Base-by-base conservation (phyloP, 2,888 invertebrate species). In the Lepidochrysops patricia region DNA sequence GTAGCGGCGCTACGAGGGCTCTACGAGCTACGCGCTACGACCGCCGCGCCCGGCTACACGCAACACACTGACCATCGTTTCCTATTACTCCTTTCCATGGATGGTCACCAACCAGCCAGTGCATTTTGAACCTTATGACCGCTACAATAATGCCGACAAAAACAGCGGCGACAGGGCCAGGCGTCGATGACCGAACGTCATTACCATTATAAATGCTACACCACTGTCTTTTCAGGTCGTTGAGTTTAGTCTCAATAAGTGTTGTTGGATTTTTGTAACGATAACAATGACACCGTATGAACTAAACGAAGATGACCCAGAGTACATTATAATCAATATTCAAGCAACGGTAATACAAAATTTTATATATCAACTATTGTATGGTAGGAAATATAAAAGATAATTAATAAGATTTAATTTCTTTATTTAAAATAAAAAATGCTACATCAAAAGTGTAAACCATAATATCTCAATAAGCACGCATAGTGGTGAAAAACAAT, bases 1-100 rank as follows among this genome's bases (percentile, higher is more conserved):
- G 69, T 70, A 69, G 67, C 62, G 60, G 60, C 58, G 64, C 58
- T 61, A 58, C 58, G 50, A 62, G 66, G 48, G 43, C 27, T 61
- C 64, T 64, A 66, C 68, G 67, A 64, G 19, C 43, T 43, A 63
- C 68, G 67, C 64, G 19, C 43, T 43, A 63, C 72, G 67, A 71
- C 72, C 64, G 27, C 37, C 34, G 25, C 71, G 75, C 72, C 73
- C 62, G 60, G 57, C 58, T 63, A 50, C 0, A 57, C 57, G 52
- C 62, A 59, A 13, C 37, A 49, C 26, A 25, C 9, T 57, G 43
- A 23, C 50, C 50, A 35, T 26, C 13, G 35, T 32, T 25, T 23
- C 26, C 37, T 35, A 25, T 37, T n/a, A 19, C 25, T 19, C 9
- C 15, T 15, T 26, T 12, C 6, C 34, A 37, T 37, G 37, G 5